Conservation (phyloP, 92 coral and sea anemone genomes). For the Bergia puertoricense region DNA sequence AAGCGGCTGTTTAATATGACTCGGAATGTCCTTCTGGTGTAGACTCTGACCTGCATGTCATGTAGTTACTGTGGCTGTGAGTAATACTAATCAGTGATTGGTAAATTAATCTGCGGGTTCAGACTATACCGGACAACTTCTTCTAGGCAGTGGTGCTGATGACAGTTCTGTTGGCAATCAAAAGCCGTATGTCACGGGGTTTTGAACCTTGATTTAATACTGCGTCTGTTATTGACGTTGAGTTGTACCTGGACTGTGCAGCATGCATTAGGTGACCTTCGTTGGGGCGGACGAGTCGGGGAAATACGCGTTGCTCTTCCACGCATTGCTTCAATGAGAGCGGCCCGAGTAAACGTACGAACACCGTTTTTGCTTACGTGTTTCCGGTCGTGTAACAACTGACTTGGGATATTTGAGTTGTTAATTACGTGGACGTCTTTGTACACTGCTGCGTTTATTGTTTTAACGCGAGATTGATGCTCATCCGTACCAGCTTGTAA, state of each 20-base stretch:
- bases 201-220: not conserved
- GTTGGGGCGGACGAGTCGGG: not conserved
- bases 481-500: not conserved
- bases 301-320: not conserved
- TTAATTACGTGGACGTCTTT: not conserved
- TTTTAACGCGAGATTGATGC: not conserved
- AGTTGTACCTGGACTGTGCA: not conserved
- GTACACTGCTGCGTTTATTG: not conserved
- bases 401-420: not conserved
- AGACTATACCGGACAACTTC: not conserved
- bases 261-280: not conserved
- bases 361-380: not conserved
- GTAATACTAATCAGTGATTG: not conserved
- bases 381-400: constrained; percentile 7
- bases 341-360: not conserved
- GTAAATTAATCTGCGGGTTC: not conserved
- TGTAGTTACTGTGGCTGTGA: not conserved
- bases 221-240: not conserved
- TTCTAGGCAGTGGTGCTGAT: not conserved
- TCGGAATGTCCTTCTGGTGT: not conserved
- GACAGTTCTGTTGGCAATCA: not conserved
- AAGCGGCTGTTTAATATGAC: not conserved
- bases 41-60: not conserved
- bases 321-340: not conserved
- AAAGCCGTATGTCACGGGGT: not conserved